These are phyloP conservation scores for Chloromyia formosa DNA, from an alignment of 2,888 invertebrate species.

Conservation along the genomic window DNA sequence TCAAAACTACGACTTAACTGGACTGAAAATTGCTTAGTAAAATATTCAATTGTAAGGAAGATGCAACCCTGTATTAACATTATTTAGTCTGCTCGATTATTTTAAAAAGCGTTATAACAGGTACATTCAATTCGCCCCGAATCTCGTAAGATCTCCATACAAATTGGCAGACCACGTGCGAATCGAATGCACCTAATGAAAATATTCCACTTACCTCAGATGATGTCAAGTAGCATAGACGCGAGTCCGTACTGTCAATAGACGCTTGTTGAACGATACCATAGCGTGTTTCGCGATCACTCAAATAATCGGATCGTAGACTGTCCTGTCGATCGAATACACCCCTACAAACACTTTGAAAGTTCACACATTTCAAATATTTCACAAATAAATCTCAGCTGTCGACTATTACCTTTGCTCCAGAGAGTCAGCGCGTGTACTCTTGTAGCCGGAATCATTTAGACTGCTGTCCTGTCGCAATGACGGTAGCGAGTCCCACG, in stretches of 20 bases:
- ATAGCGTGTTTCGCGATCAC: slow-evolving; percentile 86
- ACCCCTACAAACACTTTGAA: slow-evolving; percentile 68
- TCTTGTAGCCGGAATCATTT: slow-evolving; percentile 87
- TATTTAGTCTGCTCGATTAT: too few species aligned
- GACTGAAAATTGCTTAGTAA: too few species aligned
- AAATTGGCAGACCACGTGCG: too few species aligned
- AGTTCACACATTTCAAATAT: slow-evolving; percentile 17
- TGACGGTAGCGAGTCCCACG: slow-evolving; percentile 89
- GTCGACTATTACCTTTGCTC: slow-evolving; percentile 77
- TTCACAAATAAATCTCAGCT: not conserved
- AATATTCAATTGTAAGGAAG: too few species aligned
- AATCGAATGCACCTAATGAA: too few species aligned
- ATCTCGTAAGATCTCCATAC: too few species aligned
- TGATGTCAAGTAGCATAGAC: slow-evolving; percentile 92
- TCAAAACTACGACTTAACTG: too few species aligned
- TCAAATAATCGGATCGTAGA: slow-evolving; percentile 87
- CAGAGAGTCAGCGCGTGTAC: slow-evolving; percentile 84
- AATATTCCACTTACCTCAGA: slow-evolving; percentile 89
- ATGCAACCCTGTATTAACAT: too few species aligned
- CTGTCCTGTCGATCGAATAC: slow-evolving; percentile 91
- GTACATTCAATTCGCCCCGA: too few species aligned
- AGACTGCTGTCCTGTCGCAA: slow-evolving; percentile 85
- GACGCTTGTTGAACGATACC: slow-evolving; percentile 94
- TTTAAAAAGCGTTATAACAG: too few species aligned
- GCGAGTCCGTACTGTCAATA: slow-evolving; percentile 92